Base-by-base conservation (phyloP, 2,797 vertebrate genomes). In the Euthynnus affinis region DNA sequence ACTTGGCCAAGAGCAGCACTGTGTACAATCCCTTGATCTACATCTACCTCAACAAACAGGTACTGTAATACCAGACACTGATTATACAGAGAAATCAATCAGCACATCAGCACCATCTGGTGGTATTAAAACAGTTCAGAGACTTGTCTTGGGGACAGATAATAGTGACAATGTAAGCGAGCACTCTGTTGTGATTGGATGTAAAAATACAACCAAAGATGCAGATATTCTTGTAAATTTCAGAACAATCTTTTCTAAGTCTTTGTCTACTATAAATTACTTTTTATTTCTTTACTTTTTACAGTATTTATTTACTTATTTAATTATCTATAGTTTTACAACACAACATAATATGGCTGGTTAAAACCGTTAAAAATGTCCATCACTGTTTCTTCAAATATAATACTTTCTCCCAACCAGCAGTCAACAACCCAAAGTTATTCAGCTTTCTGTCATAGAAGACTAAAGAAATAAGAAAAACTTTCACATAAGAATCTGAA, bases 21-120 rank as follows among this genome's bases (percentile, higher is more conserved):
- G 83, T 91, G 29, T 96, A 92, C 86, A 95, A 94, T 60, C 93
- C 93, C 46, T 62, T 95, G 69, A 95, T 95, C 77, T 94, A 93
- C 78, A 95, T 96, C 78, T 95, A 93, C 78, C 94, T 94, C 84
- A 95, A 95, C 77, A 94, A 93, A 76, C 94, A 95, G 93, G 95
- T 95, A 77, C 9, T 6, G 9, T 25, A 1, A 34, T 27, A 34
- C 3, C 22, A 63, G 9, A 29, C 0, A 9, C 25, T 8, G 4
- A 51, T 12, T 23, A 42, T 2, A 34, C 7, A 17, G 1, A 9
- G 2, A 20, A 18, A 0, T 17, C 1, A 37, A 56, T 60, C 61
- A 23, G 6, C 9, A 49, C 7, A 34, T 64, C 4, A 84, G 46
- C 85, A 25, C 86, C 90, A 90, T 80, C 92, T 90, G 71, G 90